A percentile compares a stretch with the other conserved stretches of the same genome.
These are phyloP conservation scores for Platycheirus albimanus DNA, from an alignment of 2,888 invertebrate genomes.

Conservation along the genomic window DNA sequence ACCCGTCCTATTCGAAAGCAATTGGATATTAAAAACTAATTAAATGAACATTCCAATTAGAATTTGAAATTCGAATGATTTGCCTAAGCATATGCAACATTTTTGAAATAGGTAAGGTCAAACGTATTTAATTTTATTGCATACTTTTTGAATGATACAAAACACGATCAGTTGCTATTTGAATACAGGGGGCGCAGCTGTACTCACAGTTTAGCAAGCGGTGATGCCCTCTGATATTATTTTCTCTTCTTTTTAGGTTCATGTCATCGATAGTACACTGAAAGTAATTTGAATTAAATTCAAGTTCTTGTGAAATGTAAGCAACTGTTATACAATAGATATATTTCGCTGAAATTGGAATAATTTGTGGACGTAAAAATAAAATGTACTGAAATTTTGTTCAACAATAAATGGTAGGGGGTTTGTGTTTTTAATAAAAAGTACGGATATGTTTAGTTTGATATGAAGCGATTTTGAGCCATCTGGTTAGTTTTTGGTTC, in stretches of 20 bases:
- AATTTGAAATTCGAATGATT: neutral
- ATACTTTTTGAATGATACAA: neutral
- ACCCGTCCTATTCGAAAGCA: too few species aligned
- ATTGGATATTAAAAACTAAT: neutral
- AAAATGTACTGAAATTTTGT: too few species aligned
- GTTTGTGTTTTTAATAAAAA: too few species aligned
- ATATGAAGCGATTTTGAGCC: too few species aligned
- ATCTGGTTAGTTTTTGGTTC: too few species aligned
- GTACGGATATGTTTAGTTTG: too few species aligned
- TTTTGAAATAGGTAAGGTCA: neutral
- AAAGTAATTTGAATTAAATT: neutral
- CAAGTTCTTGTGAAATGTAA: too few species aligned
- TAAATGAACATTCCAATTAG: neutral
- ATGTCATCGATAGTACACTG: neutral
- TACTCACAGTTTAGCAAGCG: neutral
- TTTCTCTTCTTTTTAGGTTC: neutral
- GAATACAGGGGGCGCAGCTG: neutral
- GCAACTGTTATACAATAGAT: too few species aligned
- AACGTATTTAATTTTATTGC: neutral
- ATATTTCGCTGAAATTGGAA: too few species aligned
- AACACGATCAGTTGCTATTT: constrained; percentile 13
- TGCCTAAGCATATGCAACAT: constrained; percentile 2
- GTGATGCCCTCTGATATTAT: too few species aligned
- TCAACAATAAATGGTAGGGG: too few species aligned
- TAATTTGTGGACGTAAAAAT: too few species aligned